A percentile compares a stretch with the other conserved stretches of the same genome.
phyloP scores from a whole-genome alignment of 2,113 vertebrate genomes.

The Sander lucioperca region DNA sequence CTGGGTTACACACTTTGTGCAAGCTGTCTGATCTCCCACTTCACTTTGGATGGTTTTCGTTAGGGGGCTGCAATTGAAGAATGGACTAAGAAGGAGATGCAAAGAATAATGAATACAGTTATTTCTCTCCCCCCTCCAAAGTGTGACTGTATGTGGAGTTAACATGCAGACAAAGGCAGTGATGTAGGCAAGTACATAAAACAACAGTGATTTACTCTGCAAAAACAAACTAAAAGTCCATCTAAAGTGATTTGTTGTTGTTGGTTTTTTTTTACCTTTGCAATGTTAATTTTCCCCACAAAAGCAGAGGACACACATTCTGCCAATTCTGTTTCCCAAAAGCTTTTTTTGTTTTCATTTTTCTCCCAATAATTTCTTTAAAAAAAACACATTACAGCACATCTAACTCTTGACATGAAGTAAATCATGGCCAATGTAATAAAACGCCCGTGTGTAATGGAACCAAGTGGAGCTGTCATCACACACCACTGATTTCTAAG shows the following conservation, averaged over 20 bases:
- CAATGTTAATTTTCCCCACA: accelerated
- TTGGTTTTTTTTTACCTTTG: neutral
- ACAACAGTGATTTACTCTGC: neutral
- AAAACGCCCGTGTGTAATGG: neutral
- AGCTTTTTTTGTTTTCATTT: neutral
- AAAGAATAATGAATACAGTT: neutral
- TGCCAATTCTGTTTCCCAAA: neutral
- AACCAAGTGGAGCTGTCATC: neutral
- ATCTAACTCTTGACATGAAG: neutral
- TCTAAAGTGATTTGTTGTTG: neutral
- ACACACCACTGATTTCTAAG: neutral
- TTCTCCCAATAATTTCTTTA: neutral
- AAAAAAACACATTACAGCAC: neutral
- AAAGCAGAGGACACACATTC: neutral
- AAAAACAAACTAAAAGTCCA: neutral
- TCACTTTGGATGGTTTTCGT: neutral
- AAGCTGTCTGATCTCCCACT: neutral
- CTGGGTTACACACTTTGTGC: neutral
- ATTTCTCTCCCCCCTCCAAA: neutral
- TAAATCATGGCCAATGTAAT: neutral
- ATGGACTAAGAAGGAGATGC: slow-evolving; percentile 9
- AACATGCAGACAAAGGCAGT: neutral
- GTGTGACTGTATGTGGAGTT: neutral
- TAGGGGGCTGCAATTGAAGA: slow-evolving; percentile 7
- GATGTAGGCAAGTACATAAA: neutral